These are phyloP conservation scores for Hormiphora californensis DNA, from an alignment of 37 sponge, comb jelly and placozoan species.

Conservation along the genomic window DNA sequence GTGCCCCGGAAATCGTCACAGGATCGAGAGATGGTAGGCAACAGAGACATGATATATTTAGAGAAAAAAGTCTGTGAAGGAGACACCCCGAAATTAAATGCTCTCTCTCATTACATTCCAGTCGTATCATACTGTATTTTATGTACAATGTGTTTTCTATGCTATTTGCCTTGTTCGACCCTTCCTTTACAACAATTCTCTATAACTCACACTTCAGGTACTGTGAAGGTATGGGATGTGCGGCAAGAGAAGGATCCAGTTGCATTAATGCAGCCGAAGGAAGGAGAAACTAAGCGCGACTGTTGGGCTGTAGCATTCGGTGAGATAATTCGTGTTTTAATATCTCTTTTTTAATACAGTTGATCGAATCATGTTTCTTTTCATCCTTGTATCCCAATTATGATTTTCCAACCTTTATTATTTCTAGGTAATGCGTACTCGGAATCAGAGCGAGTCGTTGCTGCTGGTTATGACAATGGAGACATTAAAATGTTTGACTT, in stretches of 20 bases:
- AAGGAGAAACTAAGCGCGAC: constrained; percentile 84
- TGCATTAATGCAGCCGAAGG: constrained; percentile 92
- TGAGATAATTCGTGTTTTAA: not conserved
- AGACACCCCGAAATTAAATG: too few species aligned
- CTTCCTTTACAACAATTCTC: too few species aligned
- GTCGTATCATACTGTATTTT: too few species aligned
- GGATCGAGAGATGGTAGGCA: constrained; percentile 95
- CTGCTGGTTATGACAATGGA: constrained; percentile 97
- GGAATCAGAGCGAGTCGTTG: constrained; percentile 86
- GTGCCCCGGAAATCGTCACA: constrained; percentile 97
- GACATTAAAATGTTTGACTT: constrained; percentile 98
- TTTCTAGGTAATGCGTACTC: constrained; percentile 80
- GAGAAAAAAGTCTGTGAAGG: too few species aligned
- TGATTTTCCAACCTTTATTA: not conserved
- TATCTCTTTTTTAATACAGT: too few species aligned
- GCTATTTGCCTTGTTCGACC: too few species aligned
- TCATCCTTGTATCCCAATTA: not conserved
- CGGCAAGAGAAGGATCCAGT: constrained; percentile 87
- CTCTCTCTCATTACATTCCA: too few species aligned
- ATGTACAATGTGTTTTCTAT: too few species aligned
- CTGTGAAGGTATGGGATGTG: constrained; percentile 97
- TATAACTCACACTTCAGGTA: too few species aligned
- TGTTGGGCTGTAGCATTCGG: constrained; percentile 98
- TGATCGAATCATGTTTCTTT: too few species aligned
- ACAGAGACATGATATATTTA: too few species aligned